phyloP scores from a whole-genome alignment of 2,797 vertebrate genomes.

The Semotilus atromaculatus region DNA sequence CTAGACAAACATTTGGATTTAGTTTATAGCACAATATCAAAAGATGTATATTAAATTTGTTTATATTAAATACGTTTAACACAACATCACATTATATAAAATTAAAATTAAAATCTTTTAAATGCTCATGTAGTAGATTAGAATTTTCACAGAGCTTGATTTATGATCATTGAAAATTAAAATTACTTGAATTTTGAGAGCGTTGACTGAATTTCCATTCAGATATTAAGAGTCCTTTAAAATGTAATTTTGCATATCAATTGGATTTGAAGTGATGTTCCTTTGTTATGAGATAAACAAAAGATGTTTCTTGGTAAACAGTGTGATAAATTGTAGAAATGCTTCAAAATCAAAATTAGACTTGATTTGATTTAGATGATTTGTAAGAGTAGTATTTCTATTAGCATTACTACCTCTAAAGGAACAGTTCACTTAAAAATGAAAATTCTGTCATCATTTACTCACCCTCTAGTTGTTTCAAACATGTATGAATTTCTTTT shows the following conservation, averaged over 20 bases:
- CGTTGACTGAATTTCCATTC: background rate
- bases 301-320: background rate
- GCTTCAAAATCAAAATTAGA: background rate
- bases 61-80: background rate
- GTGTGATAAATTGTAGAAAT: background rate
- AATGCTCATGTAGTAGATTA: background rate
- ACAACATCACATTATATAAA: background rate
- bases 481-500: fast-evolving
- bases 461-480: no score
- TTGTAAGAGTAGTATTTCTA: background rate
- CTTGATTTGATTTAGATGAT: background rate
- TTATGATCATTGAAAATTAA: background rate
- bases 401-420: background rate
- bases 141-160: background rate
- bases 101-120: background rate
- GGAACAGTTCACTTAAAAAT: no score
- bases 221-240: background rate
- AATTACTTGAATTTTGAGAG: background rate
- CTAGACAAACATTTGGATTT: background rate
- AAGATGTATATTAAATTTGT: background rate
- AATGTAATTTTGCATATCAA: background rate
- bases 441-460: no score
- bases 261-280: background rate
- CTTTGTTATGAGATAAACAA: background rate
- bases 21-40: background rate